These are phyloP conservation scores for Daktulosphaira vitifoliae DNA, from an alignment of 1,140 invertebrate species.

Conservation along the genomic window DNA sequence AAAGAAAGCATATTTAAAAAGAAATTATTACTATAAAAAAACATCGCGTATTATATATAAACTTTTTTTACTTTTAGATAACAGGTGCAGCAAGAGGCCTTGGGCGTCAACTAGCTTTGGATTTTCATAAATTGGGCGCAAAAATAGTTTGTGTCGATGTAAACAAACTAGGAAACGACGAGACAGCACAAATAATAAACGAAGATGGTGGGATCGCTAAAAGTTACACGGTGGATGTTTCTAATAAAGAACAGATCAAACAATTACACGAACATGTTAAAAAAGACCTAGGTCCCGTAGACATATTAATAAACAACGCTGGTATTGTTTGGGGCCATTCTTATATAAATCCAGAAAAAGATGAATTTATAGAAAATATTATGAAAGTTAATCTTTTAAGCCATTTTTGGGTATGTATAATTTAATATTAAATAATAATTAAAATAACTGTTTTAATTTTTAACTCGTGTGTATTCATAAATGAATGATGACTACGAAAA, in stretches of 20 bases:
- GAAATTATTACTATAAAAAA: too few relatives aligned
- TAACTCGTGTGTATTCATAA: too few relatives aligned
- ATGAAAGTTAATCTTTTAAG: constrained; percentile 39
- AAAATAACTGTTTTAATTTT: too few relatives aligned
- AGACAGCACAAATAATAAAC: constrained; percentile 45
- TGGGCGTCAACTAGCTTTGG: constrained; percentile 56
- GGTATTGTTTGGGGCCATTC: constrained; percentile 38
- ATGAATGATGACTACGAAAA: too few relatives aligned
- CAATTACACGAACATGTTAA: constrained; percentile 35
- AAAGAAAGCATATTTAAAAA: too few relatives aligned
- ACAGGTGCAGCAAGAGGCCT: constrained; percentile 61
- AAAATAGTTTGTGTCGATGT: constrained; percentile 58
- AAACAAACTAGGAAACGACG: constrained; percentile 47
- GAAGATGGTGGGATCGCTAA: constrained; percentile 34
- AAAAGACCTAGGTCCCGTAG: constrained; percentile 36
- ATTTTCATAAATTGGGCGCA: constrained; percentile 53
- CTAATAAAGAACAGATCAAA: constrained; percentile 38
- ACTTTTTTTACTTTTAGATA: constrained; percentile 48
- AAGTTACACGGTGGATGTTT: constrained; percentile 43
- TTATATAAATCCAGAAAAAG: constrained; percentile 43
- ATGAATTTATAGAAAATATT: constrained; percentile 35
- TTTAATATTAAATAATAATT: too few relatives aligned
- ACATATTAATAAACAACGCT: constrained; percentile 41
- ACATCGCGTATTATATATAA: too few relatives aligned
- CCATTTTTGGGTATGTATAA: constrained; percentile 41